Percentiles rank a stretch among this genome's conserved stretches.
phyloP scores from a whole-genome alignment of 1,140 invertebrate species.

The Neotoxoptera formosana region DNA sequence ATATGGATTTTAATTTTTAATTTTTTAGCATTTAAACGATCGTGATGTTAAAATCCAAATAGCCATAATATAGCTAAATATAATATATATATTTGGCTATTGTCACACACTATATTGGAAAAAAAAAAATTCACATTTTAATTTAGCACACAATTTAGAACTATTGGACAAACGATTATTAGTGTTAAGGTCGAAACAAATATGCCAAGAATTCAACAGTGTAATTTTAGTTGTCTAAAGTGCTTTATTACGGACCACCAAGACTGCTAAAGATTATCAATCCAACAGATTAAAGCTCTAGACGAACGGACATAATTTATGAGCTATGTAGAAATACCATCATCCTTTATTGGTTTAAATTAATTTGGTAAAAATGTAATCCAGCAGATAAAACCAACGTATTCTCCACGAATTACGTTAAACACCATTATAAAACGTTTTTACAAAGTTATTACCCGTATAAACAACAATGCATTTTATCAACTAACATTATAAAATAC shows the following conservation, averaged over 20 bases:
- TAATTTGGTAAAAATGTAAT: neutral
- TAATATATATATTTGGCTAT: neutral
- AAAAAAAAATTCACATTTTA: neutral
- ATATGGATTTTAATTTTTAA: neutral
- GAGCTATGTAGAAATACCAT: neutral
- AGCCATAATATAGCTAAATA: neutral
- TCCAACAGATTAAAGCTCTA: neutral
- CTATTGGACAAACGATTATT: neutral
- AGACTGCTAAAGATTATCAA: neutral
- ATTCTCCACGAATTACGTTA: neutral
- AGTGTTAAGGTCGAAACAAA: neutral
- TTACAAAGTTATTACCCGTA: neutral
- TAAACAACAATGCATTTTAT: neutral
- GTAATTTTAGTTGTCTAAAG: neutral
- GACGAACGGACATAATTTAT: neutral
- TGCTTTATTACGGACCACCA: neutral
- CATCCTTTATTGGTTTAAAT: slow-evolving; percentile 3
- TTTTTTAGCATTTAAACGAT: neutral
- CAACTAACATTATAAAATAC: neutral
- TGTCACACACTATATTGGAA: neutral
- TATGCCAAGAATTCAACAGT: neutral
- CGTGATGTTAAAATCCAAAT: neutral
- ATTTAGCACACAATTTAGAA: neutral
- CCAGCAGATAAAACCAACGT: neutral
- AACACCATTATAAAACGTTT: neutral